phyloP scores from a whole-genome alignment of 92 coral and sea anemone genomes.

The Scolanthus callimorphus region DNA sequence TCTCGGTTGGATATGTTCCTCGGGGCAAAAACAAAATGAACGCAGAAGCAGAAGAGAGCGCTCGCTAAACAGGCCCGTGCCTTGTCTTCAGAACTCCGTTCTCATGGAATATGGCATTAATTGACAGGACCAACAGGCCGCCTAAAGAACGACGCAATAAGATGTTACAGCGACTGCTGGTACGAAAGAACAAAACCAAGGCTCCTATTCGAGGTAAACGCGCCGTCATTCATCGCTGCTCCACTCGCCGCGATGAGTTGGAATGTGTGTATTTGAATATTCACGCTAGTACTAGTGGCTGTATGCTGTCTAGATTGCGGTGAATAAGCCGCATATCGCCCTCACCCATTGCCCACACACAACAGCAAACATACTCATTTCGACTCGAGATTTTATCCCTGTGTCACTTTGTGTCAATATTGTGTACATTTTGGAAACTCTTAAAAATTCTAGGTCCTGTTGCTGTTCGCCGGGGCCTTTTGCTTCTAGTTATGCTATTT shows the following conservation, averaged over 20 bases:
- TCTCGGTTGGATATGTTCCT: slow-evolving; percentile 13
- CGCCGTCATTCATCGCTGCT: slow-evolving; percentile 22
- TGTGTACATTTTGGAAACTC: slow-evolving; percentile 31
- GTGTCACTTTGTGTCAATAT: slow-evolving; percentile 9
- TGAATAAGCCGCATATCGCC: neutral
- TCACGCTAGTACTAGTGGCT: neutral
- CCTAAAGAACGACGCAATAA: slow-evolving; percentile 68
- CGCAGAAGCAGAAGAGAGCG: too few species aligned
- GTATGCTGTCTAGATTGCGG: neutral
- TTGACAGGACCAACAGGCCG: slow-evolving; percentile 51
- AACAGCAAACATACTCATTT: neutral
- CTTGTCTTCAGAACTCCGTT: slow-evolving; percentile 4
- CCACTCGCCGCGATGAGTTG: neutral
- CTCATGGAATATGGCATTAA: slow-evolving; percentile 59
- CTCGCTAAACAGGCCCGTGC: slow-evolving; percentile 13
- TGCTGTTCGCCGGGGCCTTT: neutral
- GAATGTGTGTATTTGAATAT: slow-evolving; percentile 1
- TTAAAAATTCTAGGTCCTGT: slow-evolving; percentile 22
- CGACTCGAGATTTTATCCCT: neutral
- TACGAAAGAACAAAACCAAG: slow-evolving; percentile 74
- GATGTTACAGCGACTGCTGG: slow-evolving; percentile 80
- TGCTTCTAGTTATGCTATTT: neutral
- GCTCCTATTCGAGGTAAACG: slow-evolving; percentile 74
- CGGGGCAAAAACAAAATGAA: slow-evolving; percentile 13
- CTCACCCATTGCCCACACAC: neutral